Evolutionary conservation across 2,797 vertebrate species (phyloP), one percentile per base, ranked within the genome.

Genomic region (Rhinophrynus dorsalis): DNA sequence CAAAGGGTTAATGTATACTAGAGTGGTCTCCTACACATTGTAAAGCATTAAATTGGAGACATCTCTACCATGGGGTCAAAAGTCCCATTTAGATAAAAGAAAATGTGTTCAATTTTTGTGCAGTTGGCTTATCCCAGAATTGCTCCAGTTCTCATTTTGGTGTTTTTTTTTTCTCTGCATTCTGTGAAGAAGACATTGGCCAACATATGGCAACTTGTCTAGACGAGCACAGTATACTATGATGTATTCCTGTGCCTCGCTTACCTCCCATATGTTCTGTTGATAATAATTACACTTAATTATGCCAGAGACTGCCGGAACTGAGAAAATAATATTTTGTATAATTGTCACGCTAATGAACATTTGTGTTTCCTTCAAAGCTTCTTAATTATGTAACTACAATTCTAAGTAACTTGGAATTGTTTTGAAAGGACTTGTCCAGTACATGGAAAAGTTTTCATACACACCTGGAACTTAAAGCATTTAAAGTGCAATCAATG

Each of bases 141-240:
- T n/a, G n/a, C n/a, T n/a, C n/a, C n/a, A n/a, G n/a, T 27, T 44
- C 17, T 44, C 17, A 10, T 44, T 44, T 5, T 8, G 2, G 40
- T 6, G 17, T 20, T 48, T 56, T 57, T 21, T 35, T 20, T 17
- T 61, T n/a, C 33, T 69, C 42, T 68, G 23, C 61, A 1, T 26
- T 67, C 2, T 59, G 38, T 29, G 47, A 68, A 30, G 11, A 74
- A 74, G 60, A 60, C 5, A 67, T 5, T 56, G 56, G 32, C 2
- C 35, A 51, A 50, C 68, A 72, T 72, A 72, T 59, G 68, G 51
- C 12, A 2, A 2, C 35, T 13, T 30, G 10, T 45, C 35, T 51
- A 21, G 40, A n/a, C n/a, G n/a, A 40, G 13, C 30, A 63, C 59
- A 18, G 1, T 48, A n/a, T 20, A 24, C 17, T 13, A 44, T 21